Evolutionary conservation across 2,888 invertebrate species (phyloP).

Genomic region (Cantharis nigra): DNA sequence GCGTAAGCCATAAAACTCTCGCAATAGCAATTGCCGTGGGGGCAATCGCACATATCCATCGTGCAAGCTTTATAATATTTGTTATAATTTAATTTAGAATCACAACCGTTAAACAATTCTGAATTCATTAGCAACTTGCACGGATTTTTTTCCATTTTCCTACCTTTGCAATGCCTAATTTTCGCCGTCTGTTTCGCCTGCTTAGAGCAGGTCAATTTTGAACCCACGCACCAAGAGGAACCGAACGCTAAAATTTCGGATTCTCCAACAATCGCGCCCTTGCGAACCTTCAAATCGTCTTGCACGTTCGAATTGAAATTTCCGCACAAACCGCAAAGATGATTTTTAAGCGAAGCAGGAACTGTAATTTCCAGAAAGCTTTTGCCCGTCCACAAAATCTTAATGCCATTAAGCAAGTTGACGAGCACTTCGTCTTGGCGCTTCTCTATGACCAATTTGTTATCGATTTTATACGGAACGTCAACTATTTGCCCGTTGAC

Average conservation of each 20-base stretch:
- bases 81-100: constrained; percentile 75
- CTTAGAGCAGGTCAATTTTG: constrained; percentile 70
- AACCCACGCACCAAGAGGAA: constrained; percentile 89
- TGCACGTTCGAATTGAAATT: constrained; percentile 87
- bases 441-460: constrained; percentile 65
- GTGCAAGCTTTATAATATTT: constrained; percentile 87
- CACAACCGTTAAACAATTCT: constrained; percentile 76
- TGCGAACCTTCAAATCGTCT: constrained; percentile 77
- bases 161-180: constrained; percentile 54
- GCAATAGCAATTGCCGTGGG: constrained; percentile 81
- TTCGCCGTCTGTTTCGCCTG: constrained; percentile 56
- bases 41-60: constrained; percentile 86
- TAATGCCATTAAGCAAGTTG: constrained; percentile 75
- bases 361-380: constrained; percentile 87
- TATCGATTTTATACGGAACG: constrained; percentile 68
- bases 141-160: constrained; percentile 38
- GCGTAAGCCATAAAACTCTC: constrained; percentile 89
- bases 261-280: constrained; percentile 70
- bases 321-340: constrained; percentile 90
- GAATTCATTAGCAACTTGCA: constrained; percentile 51
- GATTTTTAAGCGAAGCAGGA: constrained; percentile 74
- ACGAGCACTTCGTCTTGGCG: constrained; percentile 70
- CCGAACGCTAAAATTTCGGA: constrained; percentile 73
- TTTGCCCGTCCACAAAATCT: constrained; percentile 90
- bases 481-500: constrained; percentile 78